Base-by-base conservation (phyloP, 2,888 invertebrate genomes). In the Pocota personata region DNA sequence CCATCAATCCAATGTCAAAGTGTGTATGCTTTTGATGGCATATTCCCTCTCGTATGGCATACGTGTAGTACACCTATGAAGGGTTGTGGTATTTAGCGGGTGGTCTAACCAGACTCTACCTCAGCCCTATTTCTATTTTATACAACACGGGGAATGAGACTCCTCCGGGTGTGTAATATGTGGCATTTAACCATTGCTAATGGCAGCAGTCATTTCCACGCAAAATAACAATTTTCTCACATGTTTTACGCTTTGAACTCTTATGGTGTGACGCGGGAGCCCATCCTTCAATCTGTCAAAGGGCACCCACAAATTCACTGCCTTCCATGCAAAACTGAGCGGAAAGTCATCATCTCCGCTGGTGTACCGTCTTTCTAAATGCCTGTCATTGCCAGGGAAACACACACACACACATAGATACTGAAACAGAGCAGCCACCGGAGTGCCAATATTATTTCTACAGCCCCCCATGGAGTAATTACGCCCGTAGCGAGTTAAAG, bases 191-290 rank as follows among this genome's bases (percentile, higher is more conserved):
- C 79, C 71, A 75, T 60, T 79, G 71, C 71, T 80, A 84, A 84
- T 80, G 75, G 79, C 69, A 71, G 75, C 58, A 84, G 75, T 80
- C 79, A 78, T 79, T 84, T 84, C 64, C 79, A 79, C 75, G 75
- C 79, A 79, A 79, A 84, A 84, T 75, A 84, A 76, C 84, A 84
- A 84, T 84, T 84, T 80, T 76, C 84, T 52, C 75, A 52, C 71
- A 71, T 66, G 58, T 76, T 79, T 79, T 60, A 76, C 64, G 58
- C 75, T 71, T 75, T 75, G 58, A 75, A 58, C 46, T 62, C 57
- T 35, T 27, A 48, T 52, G 50, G 50, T 35, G 37, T 30, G 37
- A 19, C 21, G 46, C 8, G 12, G 48, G 12, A 37, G 5, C 16
- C 46, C 46, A 43, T 58, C n/a, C 48, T n/a, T 30, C 32, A 73